Evolutionary conservation across 2,113 vertebrate genomes (phyloP), one percentile per base, ranked within the genome.

Genomic region (Xyrauchen texanus): DNA sequence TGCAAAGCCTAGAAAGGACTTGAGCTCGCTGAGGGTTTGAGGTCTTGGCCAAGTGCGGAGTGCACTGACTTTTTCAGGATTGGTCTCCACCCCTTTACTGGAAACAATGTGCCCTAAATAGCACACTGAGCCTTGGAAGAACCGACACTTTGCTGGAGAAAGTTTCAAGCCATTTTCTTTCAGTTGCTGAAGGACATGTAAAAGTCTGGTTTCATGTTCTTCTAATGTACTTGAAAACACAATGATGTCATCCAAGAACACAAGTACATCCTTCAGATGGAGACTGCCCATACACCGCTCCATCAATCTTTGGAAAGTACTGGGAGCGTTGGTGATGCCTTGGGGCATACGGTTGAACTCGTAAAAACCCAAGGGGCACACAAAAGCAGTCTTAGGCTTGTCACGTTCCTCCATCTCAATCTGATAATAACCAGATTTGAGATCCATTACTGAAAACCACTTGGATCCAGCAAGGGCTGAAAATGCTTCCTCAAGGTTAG

Each of bases 401-500:
- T 55, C 52, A 11, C 9, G 3, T 4, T 55, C 3, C 10, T 10
- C 5, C 10, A 11, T 4, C 12, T 55, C 47, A 11, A 55, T 12
- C 10, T 55, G 52, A 55, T 55, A 55, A 11, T 44, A 58, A 12
- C 68, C 68, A 4, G 47, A 49, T 12, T 82, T 78, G 7, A 66
- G 12, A 57, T 71, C 80, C 0, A 71, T 49, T 2, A 77, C 67
- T 0, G 34, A 64, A 8, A 77, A 82, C 80, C 73, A 81, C 16
- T 57, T 47, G 4, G 73, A 81, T 2, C 78, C 34, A 4, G 7
- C 13, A 4, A 66, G 44, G 4, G 13, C 69, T 3, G 61, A 21
- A 44, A 76, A 75, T n/a, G 65, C 21, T 0, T 69, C 80, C 4
- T 81, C 80, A 8, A 81, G 8, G 2, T 53, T 76, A 7, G 66